A percentile compares a stretch with the other conserved stretches of the same genome.
Evolutionary conservation across 2,797 vertebrate species (phyloP).

Genomic region (Etheostoma nigrum): DNA sequence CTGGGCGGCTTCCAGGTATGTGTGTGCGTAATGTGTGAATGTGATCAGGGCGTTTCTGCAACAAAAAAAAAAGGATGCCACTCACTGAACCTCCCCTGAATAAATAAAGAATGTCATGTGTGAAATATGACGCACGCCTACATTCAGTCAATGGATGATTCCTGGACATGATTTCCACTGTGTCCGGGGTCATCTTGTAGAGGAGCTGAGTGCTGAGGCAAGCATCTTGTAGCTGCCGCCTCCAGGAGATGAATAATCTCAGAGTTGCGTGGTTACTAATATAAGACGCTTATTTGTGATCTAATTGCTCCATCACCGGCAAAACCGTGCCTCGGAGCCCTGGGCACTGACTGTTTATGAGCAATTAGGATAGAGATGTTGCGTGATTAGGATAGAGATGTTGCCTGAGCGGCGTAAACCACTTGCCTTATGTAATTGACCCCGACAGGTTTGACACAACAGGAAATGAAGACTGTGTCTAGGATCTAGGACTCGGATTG

Average conservation of each 20-base stretch:
- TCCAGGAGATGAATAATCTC: constrained; percentile 55
- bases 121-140: neutral
- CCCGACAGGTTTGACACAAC: constrained; percentile 57
- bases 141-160: neutral
- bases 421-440: constrained; percentile 67
- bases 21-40: too few species aligned
- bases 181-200: constrained; percentile 13
- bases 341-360: constrained; percentile 54
- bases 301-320: constrained; percentile 60
- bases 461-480: constrained; percentile 45
- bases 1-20: too few species aligned
- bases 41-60: too few species aligned
- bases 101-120: neutral
- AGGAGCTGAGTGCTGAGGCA: constrained; percentile 43
- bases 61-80: too few species aligned
- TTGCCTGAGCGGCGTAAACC: constrained; percentile 40
- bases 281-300: constrained; percentile 66
- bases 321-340: constrained; percentile 38
- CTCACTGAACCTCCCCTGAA: too few species aligned
- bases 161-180: constrained; percentile 1
- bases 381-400: constrained; percentile 71
- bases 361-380: constrained; percentile 66
- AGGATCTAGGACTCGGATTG: constrained; percentile 38
- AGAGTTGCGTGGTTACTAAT: constrained; percentile 40
- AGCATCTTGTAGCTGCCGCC: constrained; percentile 39